Evolutionary conservation across 2,888 invertebrate species (phyloP), one percentile per base, ranked within the genome.

Genomic region (Lepidonotus clava): DNA sequence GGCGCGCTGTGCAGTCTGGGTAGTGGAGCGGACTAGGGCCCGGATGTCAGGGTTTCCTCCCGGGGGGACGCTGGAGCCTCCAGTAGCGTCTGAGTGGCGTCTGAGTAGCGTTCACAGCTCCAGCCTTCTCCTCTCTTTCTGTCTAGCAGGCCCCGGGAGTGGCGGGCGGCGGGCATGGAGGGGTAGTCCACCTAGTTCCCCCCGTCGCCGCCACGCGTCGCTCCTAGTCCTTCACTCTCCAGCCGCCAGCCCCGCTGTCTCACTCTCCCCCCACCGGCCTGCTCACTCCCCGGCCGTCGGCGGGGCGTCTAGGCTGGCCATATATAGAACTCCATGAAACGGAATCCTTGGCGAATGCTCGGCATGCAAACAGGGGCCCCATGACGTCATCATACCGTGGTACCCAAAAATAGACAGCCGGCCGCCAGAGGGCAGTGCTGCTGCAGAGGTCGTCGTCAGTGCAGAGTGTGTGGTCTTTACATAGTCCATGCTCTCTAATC

Each of bases 281-380:
- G 24, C 14, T 46, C 80, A 0, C 28, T 1, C 40, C 24, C 41
- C 38, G 2, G 8, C 77, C 5, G 4, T 24, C 24, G 21, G 14
- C 46, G 46, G 34, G 80, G 40, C 4, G 4, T 34, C 34, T 34
- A 32, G 2, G 28, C 53, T 11, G 8, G 83, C 83, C 83, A 83
- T 53, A 56, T 83, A 83, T 83, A 83, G 83, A 18, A 83, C 83
- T 36, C 56, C 83, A 51, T 56, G 83, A 34, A 56, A 56, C 56
- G 56, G 51, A 83, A 28, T 28, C 14, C 83, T 46, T 4, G 40
- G 46, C 38, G 38, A n/a, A 2, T 40, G 21, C 32, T 46, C 77
- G 21, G 77, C 77, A 71, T n/a, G 80, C 46, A 28, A 24, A 24
- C 56, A 1, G 53, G 53, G 21, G 80, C 80, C 24, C 76, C 8